Percentiles rank a stretch among this genome's conserved stretches.
Conservation (phyloP, 2,888 invertebrate species). For the Graphium colonna region DNA sequence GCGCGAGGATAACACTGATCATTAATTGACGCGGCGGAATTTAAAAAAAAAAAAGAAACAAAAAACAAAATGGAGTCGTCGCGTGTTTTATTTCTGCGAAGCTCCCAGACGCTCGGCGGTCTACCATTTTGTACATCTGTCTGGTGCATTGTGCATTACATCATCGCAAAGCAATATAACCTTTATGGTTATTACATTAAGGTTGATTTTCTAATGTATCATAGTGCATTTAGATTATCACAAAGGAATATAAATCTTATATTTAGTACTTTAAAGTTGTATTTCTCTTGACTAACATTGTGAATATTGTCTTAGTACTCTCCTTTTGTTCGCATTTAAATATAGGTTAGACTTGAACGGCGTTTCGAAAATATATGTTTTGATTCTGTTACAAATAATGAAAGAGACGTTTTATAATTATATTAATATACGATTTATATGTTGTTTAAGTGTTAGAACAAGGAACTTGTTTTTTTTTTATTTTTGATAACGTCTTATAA, state of each 20-base stretch:
- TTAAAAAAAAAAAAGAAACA: slow-evolving; percentile 43
- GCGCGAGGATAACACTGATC: slow-evolving; percentile 26
- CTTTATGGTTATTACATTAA: not conserved
- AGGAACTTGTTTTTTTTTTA: no score
- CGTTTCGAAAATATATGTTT: slow-evolving; percentile 6
- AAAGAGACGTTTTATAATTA: not conserved
- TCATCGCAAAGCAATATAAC: not conserved
- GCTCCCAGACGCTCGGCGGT: slow-evolving; percentile 31
- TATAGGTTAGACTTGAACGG: slow-evolving; percentile 14
- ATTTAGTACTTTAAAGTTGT: not conserved
- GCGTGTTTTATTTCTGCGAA: slow-evolving; percentile 44
- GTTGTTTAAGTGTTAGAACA: no score
- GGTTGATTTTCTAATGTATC: slow-evolving; percentile 3
- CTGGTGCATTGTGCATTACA: slow-evolving; percentile 17
- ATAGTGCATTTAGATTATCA: slow-evolving; percentile 1
- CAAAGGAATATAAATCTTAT: not conserved
- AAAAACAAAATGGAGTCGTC: slow-evolving; percentile 39
- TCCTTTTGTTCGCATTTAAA: slow-evolving; percentile 19
- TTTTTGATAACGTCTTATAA: no score
- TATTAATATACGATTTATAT: no score
- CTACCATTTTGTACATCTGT: slow-evolving; percentile 37
- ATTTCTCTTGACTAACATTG: not conserved
- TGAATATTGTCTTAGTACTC: slow-evolving; percentile 14
- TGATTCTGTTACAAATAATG: not conserved
- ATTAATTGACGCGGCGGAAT: slow-evolving; percentile 42